Evolutionary conservation across 2,113 vertebrate species (phyloP), one percentile per base, ranked within the genome.

Genomic region (Charina bottae): DNA sequence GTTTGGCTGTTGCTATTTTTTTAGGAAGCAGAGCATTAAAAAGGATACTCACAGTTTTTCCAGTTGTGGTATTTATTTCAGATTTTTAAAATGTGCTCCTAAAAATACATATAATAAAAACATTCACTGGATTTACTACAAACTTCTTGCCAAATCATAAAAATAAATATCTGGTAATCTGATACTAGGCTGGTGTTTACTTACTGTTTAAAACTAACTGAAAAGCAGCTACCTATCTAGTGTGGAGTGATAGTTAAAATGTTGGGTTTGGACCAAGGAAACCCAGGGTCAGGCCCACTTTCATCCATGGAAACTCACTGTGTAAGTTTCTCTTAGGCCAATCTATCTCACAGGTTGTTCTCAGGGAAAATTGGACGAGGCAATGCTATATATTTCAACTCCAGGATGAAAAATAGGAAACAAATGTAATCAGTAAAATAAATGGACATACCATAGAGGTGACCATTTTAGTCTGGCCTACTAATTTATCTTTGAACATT

Each of bases 21-120:
- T 89, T 92, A 95, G 93, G 46, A 92, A 94, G 91, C 24, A 89
- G 24, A 17, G 54, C 21, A 89, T 21, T 37, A 91, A 90, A 96
- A 95, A 94, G 13, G 91, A 93, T 95, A 42, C 94, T 95, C 92
- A 92, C 90, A 88, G 33, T 93, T 88, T 93, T 89, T 56, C 83
- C 88, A 94, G 89, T 88, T 95, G 92, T 58, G 93, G 42, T 0
- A 4, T 87, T 92, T 96, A 95, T 95, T 96, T 94, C 94, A 54
- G 49, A 89, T 93, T 83, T 83, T 54, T 64, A 90, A 92, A 95
- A 0, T 58, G 85, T 94, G 93, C 91, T 93, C 93, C 93, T 93
- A 92, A 96, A 95, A 95, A 94, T 93, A 96, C 85, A 92, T 1
- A 93, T 72, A 83, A 92, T 93, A 94, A 93, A 95, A 93, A 95